A percentile compares a stretch with the other conserved stretches of the same genome.
phyloP scores from a whole-genome alignment of 2,113 vertebrate species.

The Bubalus kerabau region DNA sequence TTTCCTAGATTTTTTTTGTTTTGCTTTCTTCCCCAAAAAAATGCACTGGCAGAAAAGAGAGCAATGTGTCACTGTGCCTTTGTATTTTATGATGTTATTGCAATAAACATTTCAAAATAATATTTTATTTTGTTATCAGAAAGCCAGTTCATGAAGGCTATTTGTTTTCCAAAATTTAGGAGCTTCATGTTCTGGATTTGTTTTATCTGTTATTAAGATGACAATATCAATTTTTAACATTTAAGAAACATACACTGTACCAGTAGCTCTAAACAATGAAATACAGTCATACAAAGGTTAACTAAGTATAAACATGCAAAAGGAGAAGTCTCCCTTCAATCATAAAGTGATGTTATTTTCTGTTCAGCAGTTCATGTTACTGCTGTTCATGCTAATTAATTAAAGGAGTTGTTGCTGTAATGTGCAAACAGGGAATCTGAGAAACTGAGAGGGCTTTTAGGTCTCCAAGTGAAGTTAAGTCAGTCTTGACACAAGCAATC shows the following conservation, averaged over 20 bases:
- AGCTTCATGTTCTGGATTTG: conserved; percentile 23
- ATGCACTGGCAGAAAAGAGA: neutral
- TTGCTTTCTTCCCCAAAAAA: neutral
- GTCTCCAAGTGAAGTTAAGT: conserved; percentile 84
- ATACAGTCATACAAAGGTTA: conserved; percentile 80
- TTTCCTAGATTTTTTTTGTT: neutral
- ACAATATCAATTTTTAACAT: conserved; percentile 48
- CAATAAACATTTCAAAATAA: neutral
- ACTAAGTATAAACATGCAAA: conserved; percentile 84
- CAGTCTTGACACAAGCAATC: conserved; percentile 86
- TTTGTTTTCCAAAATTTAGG: conserved; percentile 36
- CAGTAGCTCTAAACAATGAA: conserved; percentile 72
- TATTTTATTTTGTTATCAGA: neutral
- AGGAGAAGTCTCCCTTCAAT: conserved; percentile 82
- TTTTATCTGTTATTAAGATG: conserved; percentile 40
- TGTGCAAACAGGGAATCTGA: conserved; percentile 88
- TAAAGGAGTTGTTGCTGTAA: conserved; percentile 88
- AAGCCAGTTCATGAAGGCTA: neutral
- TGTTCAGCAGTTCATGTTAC: conserved; percentile 91
- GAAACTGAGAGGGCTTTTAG: conserved; percentile 88
- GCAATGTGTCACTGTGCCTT: neutral
- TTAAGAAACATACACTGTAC: conserved; percentile 66
- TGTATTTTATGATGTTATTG: neutral
- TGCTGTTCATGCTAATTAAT: conserved; percentile 91
- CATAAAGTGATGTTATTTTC: conserved; percentile 90